Evolutionary conservation across 1,140 invertebrate species (phyloP).

Genomic region (Dendroctonus valens): DNA sequence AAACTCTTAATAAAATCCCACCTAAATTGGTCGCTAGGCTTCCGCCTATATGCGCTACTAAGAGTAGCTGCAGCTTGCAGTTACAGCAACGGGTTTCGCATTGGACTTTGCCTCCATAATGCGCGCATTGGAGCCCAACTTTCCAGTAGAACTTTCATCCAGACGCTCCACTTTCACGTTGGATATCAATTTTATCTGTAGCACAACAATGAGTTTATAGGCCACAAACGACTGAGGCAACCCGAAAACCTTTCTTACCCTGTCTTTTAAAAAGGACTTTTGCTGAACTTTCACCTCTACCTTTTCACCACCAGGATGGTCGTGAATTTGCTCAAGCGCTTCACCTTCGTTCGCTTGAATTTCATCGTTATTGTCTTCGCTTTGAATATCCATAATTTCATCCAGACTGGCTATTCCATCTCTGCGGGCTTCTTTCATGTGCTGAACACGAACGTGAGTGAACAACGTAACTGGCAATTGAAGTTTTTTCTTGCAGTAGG

Average conservation of each 20-base stretch:
- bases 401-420: slow-evolving; percentile 61
- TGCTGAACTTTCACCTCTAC: background rate
- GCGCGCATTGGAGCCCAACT: background rate
- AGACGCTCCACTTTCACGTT: slow-evolving; percentile 40
- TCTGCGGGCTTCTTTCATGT: slow-evolving; percentile 58
- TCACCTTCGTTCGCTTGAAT: slow-evolving; percentile 49
- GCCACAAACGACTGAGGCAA: background rate
- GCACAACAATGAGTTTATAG: background rate
- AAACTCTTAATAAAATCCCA: background rate
- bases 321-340: background rate
- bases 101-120: too few relatives aligned
- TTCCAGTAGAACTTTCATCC: slow-evolving; percentile 1
- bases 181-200: slow-evolving; percentile 44
- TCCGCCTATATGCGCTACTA: slow-evolving; percentile 55
- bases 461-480: slow-evolving; percentile 64
- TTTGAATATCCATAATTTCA: slow-evolving; percentile 56
- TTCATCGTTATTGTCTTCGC: slow-evolving; percentile 46
- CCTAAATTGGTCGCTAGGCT: slow-evolving; percentile 58
- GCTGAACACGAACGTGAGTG: slow-evolving; percentile 63
- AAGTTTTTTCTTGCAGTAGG: slow-evolving; percentile 67
- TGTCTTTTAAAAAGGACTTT: background rate
- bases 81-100: slow-evolving; percentile 11
- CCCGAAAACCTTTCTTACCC: background rate
- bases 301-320: background rate
- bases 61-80: slow-evolving; percentile 56